Conservation (phyloP, 1,140 invertebrate species). For the Drosophila funebris region DNA sequence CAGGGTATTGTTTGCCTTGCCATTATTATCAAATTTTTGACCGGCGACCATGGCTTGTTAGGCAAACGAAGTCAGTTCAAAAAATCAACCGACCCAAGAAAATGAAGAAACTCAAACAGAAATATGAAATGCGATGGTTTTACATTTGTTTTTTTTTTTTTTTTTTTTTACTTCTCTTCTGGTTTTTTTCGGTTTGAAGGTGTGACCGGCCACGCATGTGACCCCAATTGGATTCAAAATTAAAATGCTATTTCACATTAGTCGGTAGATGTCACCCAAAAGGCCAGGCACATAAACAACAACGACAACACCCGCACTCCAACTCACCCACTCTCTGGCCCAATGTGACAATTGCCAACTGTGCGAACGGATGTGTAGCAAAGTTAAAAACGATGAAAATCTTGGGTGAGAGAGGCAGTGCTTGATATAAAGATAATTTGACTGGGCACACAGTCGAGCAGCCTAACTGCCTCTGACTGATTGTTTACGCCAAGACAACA, state of each 20-base stretch:
- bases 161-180: background rate
- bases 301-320: slow-evolving; percentile 14
- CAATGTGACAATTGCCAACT: slow-evolving; percentile 40
- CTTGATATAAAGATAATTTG: slow-evolving; percentile 60
- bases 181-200: slow-evolving; percentile 29
- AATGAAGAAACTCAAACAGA: slow-evolving; percentile 52
- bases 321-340: background rate
- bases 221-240: slow-evolving; percentile 73
- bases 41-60: slow-evolving; percentile 51
- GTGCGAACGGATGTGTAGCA: slow-evolving; percentile 77
- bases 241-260: slow-evolving; percentile 64
- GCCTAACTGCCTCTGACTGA: background rate
- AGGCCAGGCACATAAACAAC: slow-evolving; percentile 35
- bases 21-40: slow-evolving; percentile 65
- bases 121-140: slow-evolving; percentile 35
- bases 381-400: slow-evolving; percentile 27
- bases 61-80: slow-evolving; percentile 59
- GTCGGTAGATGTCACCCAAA: slow-evolving; percentile 60
- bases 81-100: slow-evolving; percentile 41
- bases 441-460: background rate
- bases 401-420: slow-evolving; percentile 17
- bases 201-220: slow-evolving; percentile 74
- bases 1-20: slow-evolving; percentile 69
- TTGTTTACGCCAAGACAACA: slow-evolving; percentile 61
- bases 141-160: too few species aligned